Percentiles rank a stretch among this genome's conserved stretches.
phyloP scores from a whole-genome alignment of 2,888 invertebrate species.

The Embidobia sp. region DNA sequence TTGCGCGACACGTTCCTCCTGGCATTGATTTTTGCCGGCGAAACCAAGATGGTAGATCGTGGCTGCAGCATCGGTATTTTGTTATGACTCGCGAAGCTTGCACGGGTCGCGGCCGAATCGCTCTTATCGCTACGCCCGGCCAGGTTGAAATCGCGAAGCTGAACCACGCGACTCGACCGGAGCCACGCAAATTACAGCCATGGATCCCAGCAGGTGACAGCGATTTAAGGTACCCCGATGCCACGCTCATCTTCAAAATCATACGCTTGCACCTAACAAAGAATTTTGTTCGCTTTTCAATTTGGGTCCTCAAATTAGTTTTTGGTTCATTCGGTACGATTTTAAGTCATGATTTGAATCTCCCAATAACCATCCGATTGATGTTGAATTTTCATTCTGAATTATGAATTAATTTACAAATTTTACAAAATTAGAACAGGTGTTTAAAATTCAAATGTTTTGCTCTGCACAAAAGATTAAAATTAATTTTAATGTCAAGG shows the following conservation, averaged over 20 bases:
- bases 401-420: too few species aligned
- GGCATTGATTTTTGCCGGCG: conserved; percentile 74
- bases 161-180: conserved; percentile 41
- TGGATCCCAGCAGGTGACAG: conserved; percentile 79
- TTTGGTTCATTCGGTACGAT: too few species aligned
- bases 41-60: conserved; percentile 74
- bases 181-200: conserved; percentile 67
- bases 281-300: too few species aligned
- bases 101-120: conserved; percentile 51
- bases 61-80: conserved; percentile 76
- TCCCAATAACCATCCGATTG: too few species aligned
- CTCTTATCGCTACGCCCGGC: conserved; percentile 64
- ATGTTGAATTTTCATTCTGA: too few species aligned
- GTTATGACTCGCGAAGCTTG: conserved; percentile 70
- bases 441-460: too few species aligned
- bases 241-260: conserved; percentile 23
- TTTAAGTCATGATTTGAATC: too few species aligned
- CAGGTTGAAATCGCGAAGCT: conserved; percentile 60
- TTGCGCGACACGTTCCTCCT: conserved; percentile 68
- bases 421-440: too few species aligned
- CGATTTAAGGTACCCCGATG: conserved; percentile 70
- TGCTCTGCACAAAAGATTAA: too few species aligned
- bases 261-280: too few species aligned
- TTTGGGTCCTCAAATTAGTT: too few species aligned
- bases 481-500: too few species aligned